Evolutionary conservation across 2,888 invertebrate species (phyloP).

Genomic region (Ctenicera cuprea): DNA sequence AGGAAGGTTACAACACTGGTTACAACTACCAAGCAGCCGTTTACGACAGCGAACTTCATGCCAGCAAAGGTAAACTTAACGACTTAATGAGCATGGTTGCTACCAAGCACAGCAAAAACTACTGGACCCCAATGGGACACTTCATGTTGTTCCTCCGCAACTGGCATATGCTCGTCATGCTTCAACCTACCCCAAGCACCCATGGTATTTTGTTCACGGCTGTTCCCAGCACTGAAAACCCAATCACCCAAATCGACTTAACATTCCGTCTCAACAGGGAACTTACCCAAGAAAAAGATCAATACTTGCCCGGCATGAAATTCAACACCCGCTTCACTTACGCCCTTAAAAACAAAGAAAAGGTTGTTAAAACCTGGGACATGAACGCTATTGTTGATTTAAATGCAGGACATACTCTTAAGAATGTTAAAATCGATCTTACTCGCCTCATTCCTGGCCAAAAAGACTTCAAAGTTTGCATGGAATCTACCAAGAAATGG

Average conservation of each 20-base stretch:
- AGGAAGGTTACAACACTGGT: constrained; percentile 53
- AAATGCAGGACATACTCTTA: constrained; percentile 63
- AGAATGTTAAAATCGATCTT: constrained; percentile 63
- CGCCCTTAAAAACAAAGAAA: constrained; percentile 64
- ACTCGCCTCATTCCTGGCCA: constrained; percentile 65
- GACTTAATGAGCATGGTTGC: constrained; percentile 42
- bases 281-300: constrained; percentile 50
- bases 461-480: constrained; percentile 67
- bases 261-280: constrained; percentile 62
- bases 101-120: constrained; percentile 43
- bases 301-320: constrained; percentile 58
- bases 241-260: constrained; percentile 65
- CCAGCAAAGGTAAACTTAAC: constrained; percentile 26
- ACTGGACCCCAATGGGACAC: constrained; percentile 46
- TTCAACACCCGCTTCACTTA: constrained; percentile 63
- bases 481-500: constrained; percentile 67
- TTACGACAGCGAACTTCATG: constrained; percentile 55
- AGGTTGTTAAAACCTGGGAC: constrained; percentile 66
- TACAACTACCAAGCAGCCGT: constrained; percentile 14
- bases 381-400: constrained; percentile 63
- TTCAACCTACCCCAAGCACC: constrained; percentile 51
- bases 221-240: constrained; percentile 58
- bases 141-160: constrained; percentile 44
- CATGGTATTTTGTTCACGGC: constrained; percentile 52
- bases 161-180: constrained; percentile 27